Evolutionary conservation across 2,888 invertebrate genomes (phyloP), one percentile per base, ranked within the genome.

Genomic region (Cheilosia impressa): DNA sequence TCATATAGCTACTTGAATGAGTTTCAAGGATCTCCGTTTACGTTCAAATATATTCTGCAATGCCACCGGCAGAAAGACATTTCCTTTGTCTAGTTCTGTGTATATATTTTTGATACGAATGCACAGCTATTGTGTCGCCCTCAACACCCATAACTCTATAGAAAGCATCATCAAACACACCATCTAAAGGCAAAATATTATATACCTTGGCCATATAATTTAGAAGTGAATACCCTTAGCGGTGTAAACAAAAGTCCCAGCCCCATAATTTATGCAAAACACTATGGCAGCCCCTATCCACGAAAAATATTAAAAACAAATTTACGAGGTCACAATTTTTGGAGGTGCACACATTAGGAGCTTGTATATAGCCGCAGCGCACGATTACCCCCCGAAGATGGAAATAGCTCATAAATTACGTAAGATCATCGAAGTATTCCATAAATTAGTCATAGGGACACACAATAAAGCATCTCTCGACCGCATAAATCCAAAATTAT

Each of bases 361-460:
- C 13, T 47, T 38, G 31, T 31, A 31, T 31, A 31, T 19, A 76
- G 76, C 58, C 78, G 82, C 65, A 52, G 55, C 66, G 17, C 81
- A 55, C 80, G 76, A 81, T 77, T 85, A 85, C 85, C 85, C 80
- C 85, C 76, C 50, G 80, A 77, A 62, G 85, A 47, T 76, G 81
- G 60, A 76, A 72, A 81, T 68, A 53, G 71, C 71, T 71, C 69
- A 81, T 85, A 81, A 85, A 81, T 85, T 58, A 85, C 66, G 22
- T 22, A 81, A 85, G 76, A 85, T 85, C 85, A 85, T 85, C 81
- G 81, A 85, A 76, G 72, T 77, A 72, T 85, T 81, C 80, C 81
- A 76, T 80, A 85, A 85, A 85, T 85, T 85, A 85, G 85, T 85
- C 85, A 85, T 77, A 80, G 85, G 85, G 85, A 85, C 85, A 81